Evolutionary conservation across 1,140 invertebrate genomes (phyloP).

Genomic region (Trinorchestia longiramus): DNA sequence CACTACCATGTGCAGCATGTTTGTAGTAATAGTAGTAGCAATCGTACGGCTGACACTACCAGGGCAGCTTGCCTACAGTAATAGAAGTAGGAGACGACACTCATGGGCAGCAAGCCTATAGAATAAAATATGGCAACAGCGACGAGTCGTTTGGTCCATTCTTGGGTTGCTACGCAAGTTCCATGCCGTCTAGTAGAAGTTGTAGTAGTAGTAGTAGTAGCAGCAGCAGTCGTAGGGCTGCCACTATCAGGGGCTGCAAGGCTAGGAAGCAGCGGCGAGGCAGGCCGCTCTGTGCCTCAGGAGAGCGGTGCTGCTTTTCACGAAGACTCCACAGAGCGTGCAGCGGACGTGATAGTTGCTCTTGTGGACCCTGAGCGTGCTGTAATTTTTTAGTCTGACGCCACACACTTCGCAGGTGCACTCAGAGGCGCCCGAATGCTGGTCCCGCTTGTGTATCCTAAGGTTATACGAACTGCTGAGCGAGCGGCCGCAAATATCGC

Average conservation of each 20-base stretch:
- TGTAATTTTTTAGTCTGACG: slow-evolving; percentile 66
- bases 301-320: slow-evolving; percentile 22
- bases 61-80: too few species aligned
- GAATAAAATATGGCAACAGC: too few species aligned
- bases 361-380: slow-evolving; percentile 65
- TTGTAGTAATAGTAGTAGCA: too few species aligned
- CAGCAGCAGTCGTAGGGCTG: too few species aligned
- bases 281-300: slow-evolving; percentile 1
- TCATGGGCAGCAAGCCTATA: too few species aligned
- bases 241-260: not conserved
- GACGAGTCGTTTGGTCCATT: too few species aligned
- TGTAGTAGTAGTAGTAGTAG: too few species aligned
- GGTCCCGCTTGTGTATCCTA: slow-evolving; percentile 88
- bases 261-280: slow-evolving; percentile 53
- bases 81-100: too few species aligned
- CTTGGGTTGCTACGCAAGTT: too few species aligned
- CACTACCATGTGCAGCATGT: too few species aligned
- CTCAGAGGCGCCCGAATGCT: slow-evolving; percentile 72
- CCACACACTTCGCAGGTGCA: slow-evolving; percentile 64
- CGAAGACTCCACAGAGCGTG: slow-evolving; percentile 4
- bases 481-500: slow-evolving; percentile 89
- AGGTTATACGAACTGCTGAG: slow-evolving; percentile 84
- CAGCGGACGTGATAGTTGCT: slow-evolving; percentile 63
- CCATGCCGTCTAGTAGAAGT: too few species aligned
- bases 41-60: too few species aligned